Conservation (phyloP, 1,140 invertebrate genomes). For the Rhopalosiphum maidis region DNA sequence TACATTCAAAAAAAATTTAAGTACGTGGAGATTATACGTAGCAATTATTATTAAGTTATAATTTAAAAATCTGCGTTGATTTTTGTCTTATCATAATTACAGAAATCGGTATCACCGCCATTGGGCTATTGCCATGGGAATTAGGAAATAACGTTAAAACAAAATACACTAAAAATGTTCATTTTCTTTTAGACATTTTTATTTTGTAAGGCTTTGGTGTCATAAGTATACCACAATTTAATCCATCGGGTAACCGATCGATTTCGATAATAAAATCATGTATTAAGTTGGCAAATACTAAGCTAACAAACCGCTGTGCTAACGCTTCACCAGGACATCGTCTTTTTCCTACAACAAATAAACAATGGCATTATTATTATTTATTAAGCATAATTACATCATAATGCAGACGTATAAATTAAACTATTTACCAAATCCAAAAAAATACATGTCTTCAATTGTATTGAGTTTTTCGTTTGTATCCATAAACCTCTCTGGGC, state of each 20-base stretch:
- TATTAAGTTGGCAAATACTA: slow-evolving; percentile 38
- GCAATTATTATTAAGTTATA: too few species aligned
- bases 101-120: background rate
- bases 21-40: too few species aligned
- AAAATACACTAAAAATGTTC: background rate
- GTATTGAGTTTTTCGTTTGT: slow-evolving; percentile 64
- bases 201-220: slow-evolving; percentile 43
- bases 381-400: background rate
- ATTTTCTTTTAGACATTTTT: slow-evolving; percentile 49
- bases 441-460: slow-evolving; percentile 69
- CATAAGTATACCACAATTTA: slow-evolving; percentile 45
- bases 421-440: slow-evolving; percentile 70
- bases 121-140: background rate
- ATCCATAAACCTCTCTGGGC: slow-evolving; percentile 74
- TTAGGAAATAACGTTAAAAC: background rate
- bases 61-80: background rate
- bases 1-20: background rate
- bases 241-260: slow-evolving; percentile 2
- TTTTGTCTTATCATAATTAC: background rate
- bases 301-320: slow-evolving; percentile 63
- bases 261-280: slow-evolving; percentile 44
- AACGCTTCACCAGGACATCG: slow-evolving; percentile 79
- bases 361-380: too few species aligned
- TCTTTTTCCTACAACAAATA: slow-evolving; percentile 69
- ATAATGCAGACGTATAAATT: background rate